A percentile compares a stretch with the other conserved stretches of the same genome.
phyloP scores from a whole-genome alignment of 1,140 invertebrate genomes.

The Drosophila mojavensis region DNA sequence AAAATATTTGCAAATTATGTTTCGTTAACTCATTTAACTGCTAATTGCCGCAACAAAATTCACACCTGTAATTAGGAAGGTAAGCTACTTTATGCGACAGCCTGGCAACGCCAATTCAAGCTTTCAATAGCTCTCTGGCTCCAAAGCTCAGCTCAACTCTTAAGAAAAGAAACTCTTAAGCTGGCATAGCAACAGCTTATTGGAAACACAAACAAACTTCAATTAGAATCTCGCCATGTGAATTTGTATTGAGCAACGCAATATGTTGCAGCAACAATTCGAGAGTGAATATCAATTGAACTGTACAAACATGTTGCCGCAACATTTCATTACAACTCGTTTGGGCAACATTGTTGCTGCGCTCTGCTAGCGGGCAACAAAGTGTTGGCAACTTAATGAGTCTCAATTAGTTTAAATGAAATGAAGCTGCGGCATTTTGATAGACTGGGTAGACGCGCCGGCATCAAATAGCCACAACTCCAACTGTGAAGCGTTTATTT shows the following conservation, averaged over 20 bases:
- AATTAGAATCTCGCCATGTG: conserved; percentile 22
- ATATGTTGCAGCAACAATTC: too few species aligned
- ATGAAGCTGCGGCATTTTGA: conserved; percentile 49
- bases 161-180: conserved; percentile 6
- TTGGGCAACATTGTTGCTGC: conserved; percentile 43
- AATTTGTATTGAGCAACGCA: conserved; percentile 10
- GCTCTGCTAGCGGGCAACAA: conserved; percentile 15
- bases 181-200: conserved; percentile 25
- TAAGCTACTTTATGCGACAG: background rate
- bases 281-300: too few species aligned
- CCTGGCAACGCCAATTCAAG: conserved; percentile 33
- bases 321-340: too few species aligned
- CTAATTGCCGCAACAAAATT: conserved; percentile 12
- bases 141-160: conserved; percentile 17
- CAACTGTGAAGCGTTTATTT: conserved; percentile 47
- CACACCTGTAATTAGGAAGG: conserved; percentile 2
- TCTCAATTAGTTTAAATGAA: conserved; percentile 65
- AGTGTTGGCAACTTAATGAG: conserved; percentile 43
- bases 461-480: background rate
- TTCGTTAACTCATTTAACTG: conserved; percentile 13
- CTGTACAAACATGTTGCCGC: too few species aligned
- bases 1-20: conserved; percentile 27
- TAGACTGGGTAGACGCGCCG: conserved; percentile 32
- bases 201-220: background rate
- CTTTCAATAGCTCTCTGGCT: conserved; percentile 19